Conservation (phyloP, 2,888 invertebrate species). For the Drosophila recens region DNA sequence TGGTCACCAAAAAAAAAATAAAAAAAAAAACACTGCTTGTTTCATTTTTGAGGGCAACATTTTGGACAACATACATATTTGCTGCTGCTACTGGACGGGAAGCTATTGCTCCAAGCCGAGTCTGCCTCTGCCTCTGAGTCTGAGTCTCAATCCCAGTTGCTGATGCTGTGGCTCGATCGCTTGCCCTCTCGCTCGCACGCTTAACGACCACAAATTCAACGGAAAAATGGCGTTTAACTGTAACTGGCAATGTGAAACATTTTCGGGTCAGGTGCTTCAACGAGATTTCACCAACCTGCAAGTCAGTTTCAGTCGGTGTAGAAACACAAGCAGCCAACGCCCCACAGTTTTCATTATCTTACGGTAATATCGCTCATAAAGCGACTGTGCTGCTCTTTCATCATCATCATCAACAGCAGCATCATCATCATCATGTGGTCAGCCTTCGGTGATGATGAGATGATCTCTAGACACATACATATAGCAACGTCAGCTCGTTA, state of each 20-base stretch:
- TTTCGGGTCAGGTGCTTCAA: slow-evolving; percentile 78
- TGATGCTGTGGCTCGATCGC: slow-evolving; percentile 37
- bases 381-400: slow-evolving; percentile 43
- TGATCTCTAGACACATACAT: slow-evolving; percentile 59
- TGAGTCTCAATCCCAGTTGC: neutral
- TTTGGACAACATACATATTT: slow-evolving; percentile 18
- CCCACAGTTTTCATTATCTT: slow-evolving; percentile 80
- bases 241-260: slow-evolving; percentile 80
- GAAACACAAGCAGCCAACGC: slow-evolving; percentile 59
- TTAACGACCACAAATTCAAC: slow-evolving; percentile 68
- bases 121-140: neutral
- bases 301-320: slow-evolving; percentile 9
- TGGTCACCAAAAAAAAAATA: slow-evolving; percentile 43
- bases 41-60: slow-evolving; percentile 75
- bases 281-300: slow-evolving; percentile 69
- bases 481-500: slow-evolving; percentile 66
- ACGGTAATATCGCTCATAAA: slow-evolving; percentile 79
- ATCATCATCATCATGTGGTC: slow-evolving; percentile 35
- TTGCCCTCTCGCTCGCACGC: slow-evolving; percentile 40
- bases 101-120: slow-evolving; percentile 14
- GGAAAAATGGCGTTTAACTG: slow-evolving; percentile 82
- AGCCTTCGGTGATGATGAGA: slow-evolving; percentile 61
- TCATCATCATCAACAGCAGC: slow-evolving; percentile 34
- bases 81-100: slow-evolving; percentile 46
- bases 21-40: slow-evolving; percentile 50